Conservation (phyloP, 2,888 invertebrate species). For the Ennomos erosarius region DNA sequence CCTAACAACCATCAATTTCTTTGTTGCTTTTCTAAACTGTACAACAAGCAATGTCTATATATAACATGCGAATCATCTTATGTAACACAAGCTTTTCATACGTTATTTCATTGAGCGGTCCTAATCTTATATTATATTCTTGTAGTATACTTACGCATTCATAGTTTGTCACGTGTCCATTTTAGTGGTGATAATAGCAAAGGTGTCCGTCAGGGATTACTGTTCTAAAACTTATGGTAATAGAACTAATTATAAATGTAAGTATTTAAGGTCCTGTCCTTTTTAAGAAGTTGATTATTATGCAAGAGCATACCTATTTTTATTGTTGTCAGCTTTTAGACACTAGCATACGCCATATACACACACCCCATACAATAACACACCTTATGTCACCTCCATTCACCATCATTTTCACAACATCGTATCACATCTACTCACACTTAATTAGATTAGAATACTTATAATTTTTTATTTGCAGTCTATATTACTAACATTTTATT, state of each 20-base stretch:
- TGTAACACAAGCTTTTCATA: conserved; percentile 25
- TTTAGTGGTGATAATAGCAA: conserved; percentile 16
- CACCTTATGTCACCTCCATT: too few relatives aligned
- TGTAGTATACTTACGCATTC: conserved; percentile 27
- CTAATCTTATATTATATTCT: conserved; percentile 24
- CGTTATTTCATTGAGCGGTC: conserved; percentile 36
- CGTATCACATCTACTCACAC: too few relatives aligned
- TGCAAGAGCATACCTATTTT: conserved; percentile 9
- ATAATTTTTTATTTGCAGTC: too few relatives aligned
- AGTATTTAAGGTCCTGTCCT: conserved; percentile 27
- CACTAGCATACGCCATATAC: too few relatives aligned
- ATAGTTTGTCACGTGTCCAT: conserved; percentile 32
- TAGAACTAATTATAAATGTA: conserved; percentile 43
- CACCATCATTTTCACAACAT: too few relatives aligned
- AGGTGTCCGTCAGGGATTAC: conserved; percentile 34
- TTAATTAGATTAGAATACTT: too few relatives aligned
- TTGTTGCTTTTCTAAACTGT: too few relatives aligned
- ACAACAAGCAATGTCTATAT: conserved; percentile 6
- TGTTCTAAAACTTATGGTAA: conserved; percentile 46
- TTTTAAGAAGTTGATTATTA: conserved; percentile 27
- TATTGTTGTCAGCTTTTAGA: too few relatives aligned
- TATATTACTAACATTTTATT: too few relatives aligned
- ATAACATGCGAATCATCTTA: conserved; percentile 5
- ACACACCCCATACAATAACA: too few relatives aligned
- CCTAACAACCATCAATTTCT: too few relatives aligned